phyloP scores from a whole-genome alignment of 2,888 invertebrate species.

The Leistus spinibarbis region DNA sequence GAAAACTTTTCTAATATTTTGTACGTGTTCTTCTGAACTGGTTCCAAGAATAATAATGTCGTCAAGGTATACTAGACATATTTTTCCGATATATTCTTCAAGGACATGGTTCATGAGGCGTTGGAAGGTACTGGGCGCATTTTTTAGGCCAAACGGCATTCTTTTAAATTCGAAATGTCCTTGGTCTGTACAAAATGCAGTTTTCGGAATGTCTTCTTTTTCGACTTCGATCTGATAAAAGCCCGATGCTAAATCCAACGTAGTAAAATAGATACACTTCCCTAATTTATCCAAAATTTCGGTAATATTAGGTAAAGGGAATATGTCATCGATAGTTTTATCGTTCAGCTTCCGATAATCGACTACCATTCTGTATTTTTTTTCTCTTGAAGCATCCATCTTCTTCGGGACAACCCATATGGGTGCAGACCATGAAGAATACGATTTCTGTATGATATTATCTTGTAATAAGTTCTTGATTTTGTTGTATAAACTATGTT shows the following conservation, averaged over 20 bases:
- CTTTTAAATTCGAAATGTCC: constrained; percentile 36
- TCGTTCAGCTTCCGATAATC: constrained; percentile 6
- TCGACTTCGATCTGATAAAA: constrained; percentile 41
- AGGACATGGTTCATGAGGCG: too few relatives aligned
- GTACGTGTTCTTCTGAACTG: constrained; percentile 1
- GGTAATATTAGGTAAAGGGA: neutral
- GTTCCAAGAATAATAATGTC: constrained; percentile 6
- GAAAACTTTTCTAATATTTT: neutral
- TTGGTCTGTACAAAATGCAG: constrained; percentile 32
- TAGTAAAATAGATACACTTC: constrained; percentile 2
- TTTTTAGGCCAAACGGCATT: neutral
- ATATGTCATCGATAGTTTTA: constrained; percentile 4
- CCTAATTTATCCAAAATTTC: constrained; percentile 1
- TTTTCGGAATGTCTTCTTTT: constrained; percentile 32
- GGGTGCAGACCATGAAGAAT: constrained; percentile 37
- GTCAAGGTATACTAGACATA: neutral
- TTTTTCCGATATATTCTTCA: too few relatives aligned
- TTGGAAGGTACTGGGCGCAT: too few relatives aligned
- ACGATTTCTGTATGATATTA: constrained; percentile 26
- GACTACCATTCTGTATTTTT: constrained; percentile 17
- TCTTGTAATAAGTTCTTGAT: constrained; percentile 33
- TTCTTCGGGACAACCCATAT: constrained; percentile 40
- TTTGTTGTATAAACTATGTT: too few relatives aligned
- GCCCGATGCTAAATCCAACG: constrained; percentile 22
- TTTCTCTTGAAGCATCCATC: constrained; percentile 34